phyloP scores from a whole-genome alignment of 2,113 vertebrate species.

The Pelodiscus sinensis region DNA sequence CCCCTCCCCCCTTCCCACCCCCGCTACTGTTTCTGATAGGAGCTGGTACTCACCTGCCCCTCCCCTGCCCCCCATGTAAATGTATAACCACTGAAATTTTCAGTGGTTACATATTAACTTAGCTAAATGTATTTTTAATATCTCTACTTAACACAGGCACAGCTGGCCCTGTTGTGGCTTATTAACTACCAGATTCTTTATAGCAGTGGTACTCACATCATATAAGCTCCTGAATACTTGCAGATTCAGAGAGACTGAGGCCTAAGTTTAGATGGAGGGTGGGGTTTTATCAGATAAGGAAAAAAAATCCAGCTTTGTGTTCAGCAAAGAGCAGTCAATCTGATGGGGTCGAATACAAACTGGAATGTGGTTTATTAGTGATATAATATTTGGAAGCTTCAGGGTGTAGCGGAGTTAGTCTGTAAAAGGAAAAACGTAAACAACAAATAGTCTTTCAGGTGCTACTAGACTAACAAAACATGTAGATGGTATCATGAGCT shows the following conservation, averaged over 20 bases:
- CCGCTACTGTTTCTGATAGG: too few species aligned
- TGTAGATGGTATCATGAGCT: too few species aligned
- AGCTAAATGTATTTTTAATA: too few species aligned
- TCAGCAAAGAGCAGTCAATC: neutral
- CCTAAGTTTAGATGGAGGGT: neutral
- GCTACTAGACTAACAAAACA: too few species aligned
- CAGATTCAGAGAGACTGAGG: neutral
- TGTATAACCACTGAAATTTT: too few species aligned
- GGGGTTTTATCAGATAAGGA: neutral
- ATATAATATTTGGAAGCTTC: fast-evolving
- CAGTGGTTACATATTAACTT: too few species aligned
- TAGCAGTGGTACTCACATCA: fast-evolving
- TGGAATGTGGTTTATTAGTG: neutral
- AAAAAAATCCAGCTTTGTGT: neutral
- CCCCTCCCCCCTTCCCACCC: too few species aligned
- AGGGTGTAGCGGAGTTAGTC: too few species aligned
- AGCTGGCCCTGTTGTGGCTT: neutral
- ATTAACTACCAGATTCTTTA: neutral
- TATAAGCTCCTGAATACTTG: fast-evolving
- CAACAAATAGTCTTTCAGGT: too few species aligned
- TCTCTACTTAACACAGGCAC: neutral
- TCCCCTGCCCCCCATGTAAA: too few species aligned
- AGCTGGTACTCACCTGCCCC: too few species aligned
- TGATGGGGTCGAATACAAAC: neutral
- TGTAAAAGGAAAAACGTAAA: too few species aligned